A percentile compares a stretch with the other conserved stretches of the same genome.
These are phyloP conservation scores for Spermophilus dauricus DNA, from an alignment of 2,113 vertebrate genomes.

Conservation along the genomic window DNA sequence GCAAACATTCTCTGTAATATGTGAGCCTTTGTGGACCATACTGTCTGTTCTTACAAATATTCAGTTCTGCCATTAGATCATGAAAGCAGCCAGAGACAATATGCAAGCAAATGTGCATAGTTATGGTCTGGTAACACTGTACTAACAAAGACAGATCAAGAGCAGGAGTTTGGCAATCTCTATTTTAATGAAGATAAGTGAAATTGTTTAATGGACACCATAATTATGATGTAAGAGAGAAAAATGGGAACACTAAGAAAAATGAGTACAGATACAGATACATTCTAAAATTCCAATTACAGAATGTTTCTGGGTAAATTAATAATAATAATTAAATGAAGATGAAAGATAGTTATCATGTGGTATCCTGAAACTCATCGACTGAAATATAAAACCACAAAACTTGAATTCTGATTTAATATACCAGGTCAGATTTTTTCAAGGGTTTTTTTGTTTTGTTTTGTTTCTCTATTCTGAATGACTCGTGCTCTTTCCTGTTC, in stretches of 20 bases:
- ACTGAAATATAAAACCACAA: conserved; percentile 10
- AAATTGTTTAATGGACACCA: background rate
- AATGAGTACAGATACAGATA: background rate
- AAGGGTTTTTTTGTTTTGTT: background rate
- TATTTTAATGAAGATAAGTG: conserved; percentile 21
- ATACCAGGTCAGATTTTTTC: background rate
- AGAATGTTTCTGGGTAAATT: background rate
- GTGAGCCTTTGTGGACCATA: background rate
- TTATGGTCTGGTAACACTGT: background rate
- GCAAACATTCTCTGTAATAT: background rate
- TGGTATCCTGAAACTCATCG: background rate
- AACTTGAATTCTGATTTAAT: conserved; percentile 5
- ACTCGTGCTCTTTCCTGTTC: conserved; percentile 70
- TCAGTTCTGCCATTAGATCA: background rate
- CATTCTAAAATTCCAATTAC: conserved; percentile 37
- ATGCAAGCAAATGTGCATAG: background rate
- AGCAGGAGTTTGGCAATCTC: background rate
- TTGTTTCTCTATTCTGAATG: background rate
- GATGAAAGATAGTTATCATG: background rate
- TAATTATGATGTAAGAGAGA: background rate
- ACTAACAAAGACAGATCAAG: background rate
- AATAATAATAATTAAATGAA: background rate
- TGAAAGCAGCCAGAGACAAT: background rate
- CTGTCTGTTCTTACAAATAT: background rate
- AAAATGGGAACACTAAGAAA: conserved; percentile 32